Base-by-base conservation (phyloP, 2,797 vertebrate genomes). In the Notolabrus celidotus region DNA sequence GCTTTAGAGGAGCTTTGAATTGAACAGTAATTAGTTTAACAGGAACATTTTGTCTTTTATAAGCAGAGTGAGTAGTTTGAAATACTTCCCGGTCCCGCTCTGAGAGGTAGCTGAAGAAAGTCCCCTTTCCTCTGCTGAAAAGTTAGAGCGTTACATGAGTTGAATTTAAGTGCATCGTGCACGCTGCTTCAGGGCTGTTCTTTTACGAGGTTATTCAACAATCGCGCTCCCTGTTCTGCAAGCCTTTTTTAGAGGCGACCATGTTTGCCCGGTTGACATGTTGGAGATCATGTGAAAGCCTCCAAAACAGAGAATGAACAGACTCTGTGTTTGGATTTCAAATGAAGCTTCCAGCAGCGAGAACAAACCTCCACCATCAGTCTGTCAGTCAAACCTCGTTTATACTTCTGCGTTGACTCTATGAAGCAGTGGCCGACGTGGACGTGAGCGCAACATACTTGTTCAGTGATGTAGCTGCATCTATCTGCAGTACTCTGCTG, bases 1-100 rank as follows among this genome's bases (percentile, higher is more conserved):
- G 34, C 10, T 49, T 52, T 65, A 45, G 36, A 45, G 36, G 22
- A 23, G 41, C 41, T 29, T 19, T 56, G 19, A 65, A 42, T 23
- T 12, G 4, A 27, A 34, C 34, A 34, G 20, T 36, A 65, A 63
- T 50, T 1, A 12, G 38, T 57, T 38, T 22, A 2, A 36, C 22
- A 14, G 39, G 31, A 58, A 59, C 27, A 34, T 34, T 51, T 52
- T 10, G n/a, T 50, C 17, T 62, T n/a, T 12, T 19, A 3, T 29
- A 25, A 41, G 17, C 10, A 39, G 42, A 29, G 0, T 6, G 31
- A 38, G 41, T 41, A 43, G 31, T 17, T 11, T 11, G 6, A 43
- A 27, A 4, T 55, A 29, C 25, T 14, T 55, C 31, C 19, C 8
- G 19, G 15, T 57, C 20, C 34, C 12, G 5, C 15, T 23, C 27